Percentiles rank a stretch among this genome's conserved stretches.
Evolutionary conservation across 2,888 invertebrate genomes (phyloP).

Genomic region (Tachina grossa): DNA sequence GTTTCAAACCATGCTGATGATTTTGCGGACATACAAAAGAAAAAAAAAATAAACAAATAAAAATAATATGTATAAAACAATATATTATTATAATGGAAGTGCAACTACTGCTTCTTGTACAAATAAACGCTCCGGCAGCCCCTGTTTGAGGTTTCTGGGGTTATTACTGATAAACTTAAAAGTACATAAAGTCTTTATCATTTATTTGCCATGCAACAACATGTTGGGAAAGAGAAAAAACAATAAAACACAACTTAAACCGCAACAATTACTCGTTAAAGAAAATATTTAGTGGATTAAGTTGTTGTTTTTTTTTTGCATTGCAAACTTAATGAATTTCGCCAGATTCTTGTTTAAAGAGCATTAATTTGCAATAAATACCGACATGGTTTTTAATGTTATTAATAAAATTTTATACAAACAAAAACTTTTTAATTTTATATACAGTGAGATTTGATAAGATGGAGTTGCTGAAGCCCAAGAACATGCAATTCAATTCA

Average conservation of each 20-base stretch:
- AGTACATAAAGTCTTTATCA: slow-evolving; percentile 56
- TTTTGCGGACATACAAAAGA: neutral
- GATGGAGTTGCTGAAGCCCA: no score
- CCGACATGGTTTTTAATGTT: no score
- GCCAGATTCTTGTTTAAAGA: no score
- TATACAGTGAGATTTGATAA: no score
- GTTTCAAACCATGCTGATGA: neutral
- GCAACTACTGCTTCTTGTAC: neutral
- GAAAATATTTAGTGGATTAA: slow-evolving; percentile 36
- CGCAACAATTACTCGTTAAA: slow-evolving; percentile 42
- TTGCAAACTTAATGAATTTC: neutral
- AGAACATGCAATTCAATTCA: no score
- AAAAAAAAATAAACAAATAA: neutral
- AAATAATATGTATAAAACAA: neutral
- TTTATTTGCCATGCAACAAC: slow-evolving; percentile 42
- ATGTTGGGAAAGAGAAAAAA: slow-evolving; percentile 1
- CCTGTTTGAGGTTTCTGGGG: slow-evolving; percentile 32
- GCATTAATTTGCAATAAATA: no score
- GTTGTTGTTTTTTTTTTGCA: neutral
- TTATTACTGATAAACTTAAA: slow-evolving; percentile 52
- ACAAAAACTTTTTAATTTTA: no score
- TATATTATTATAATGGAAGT: neutral
- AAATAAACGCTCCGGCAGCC: slow-evolving; percentile 6
- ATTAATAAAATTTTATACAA: no score
- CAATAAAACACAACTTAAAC: slow-evolving; percentile 12